Evolutionary conservation across 2,888 invertebrate genomes (phyloP), one percentile per base, ranked within the genome.

Genomic region (Phania funesta): DNA sequence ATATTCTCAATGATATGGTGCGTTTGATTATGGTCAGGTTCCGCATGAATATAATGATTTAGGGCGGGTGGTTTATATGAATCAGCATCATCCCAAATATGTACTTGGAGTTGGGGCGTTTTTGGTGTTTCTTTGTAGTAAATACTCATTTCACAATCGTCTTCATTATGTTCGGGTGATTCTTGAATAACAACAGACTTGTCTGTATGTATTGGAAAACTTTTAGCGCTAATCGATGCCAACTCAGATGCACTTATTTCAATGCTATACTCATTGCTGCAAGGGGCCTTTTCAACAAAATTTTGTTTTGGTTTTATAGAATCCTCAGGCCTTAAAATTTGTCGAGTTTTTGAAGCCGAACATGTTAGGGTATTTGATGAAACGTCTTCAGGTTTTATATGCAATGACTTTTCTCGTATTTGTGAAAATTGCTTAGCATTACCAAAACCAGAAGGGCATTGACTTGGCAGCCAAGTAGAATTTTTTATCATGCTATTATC

Each of bases 401-500:
- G 86, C 13, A 86, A 1, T 0, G 87, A 86, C 20, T 84, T 60
- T 26, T 85, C 85, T 54, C 84, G 80, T 58, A 86, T 82, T 77
- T 85, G 84, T 13, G 78, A 52, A 16, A 79, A 56, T n/a, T 60
- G 74, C 20, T 70, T 70, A 0, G 11, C n/a, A 44, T 13, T 44
- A 13, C 18, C 35, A 41, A 73, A 26, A 11, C 16, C 1, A 8
- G 13, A 9, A n/a, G 79, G 67, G 1, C 71, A 78, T 38, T 84
- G 84, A 58, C 80, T 83, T n/a, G 87, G 86, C 29, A 90, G 56
- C 83, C 88, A 84, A 2, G 90, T 90, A 0, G 90, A 90, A 65
- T 90, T 90, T 71, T 88, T 89, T 2, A 90, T 90, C 85, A 86
- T 87, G 62, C 90, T 89, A 0, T 87, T 74, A 60, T 90, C 87